Evolutionary conservation across 2,797 vertebrate genomes (phyloP).

Genomic region (Eulemur mongoz): DNA sequence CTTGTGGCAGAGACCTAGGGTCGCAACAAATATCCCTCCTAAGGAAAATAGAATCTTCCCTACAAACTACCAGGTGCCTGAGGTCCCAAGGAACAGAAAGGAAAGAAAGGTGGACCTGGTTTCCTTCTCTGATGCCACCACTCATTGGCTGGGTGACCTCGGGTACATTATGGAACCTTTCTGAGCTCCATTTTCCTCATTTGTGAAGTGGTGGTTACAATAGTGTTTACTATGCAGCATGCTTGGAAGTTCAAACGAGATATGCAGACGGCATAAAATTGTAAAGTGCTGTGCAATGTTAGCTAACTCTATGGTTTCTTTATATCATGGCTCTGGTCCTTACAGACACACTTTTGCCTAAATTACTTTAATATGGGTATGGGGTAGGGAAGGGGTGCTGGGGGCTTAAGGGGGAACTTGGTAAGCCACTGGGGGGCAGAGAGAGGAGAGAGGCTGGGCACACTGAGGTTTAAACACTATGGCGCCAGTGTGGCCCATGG

Average conservation of each 20-base stretch:
- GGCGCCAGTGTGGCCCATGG: not conserved
- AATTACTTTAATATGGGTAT: not conserved
- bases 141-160: not conserved
- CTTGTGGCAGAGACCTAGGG: not conserved
- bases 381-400: not conserved
- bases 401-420: not conserved
- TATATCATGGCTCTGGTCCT: not conserved
- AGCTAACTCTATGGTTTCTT: not conserved
- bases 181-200: not conserved
- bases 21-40: not conserved
- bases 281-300: not conserved
- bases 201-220: not conserved
- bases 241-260: not conserved
- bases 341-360: not conserved
- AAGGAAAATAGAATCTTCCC: not conserved
- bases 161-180: not conserved
- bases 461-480: not conserved
- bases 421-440: not conserved
- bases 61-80: too few species aligned
- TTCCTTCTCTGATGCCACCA: not conserved
- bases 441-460: not conserved
- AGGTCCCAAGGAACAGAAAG: not conserved
- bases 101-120: not conserved
- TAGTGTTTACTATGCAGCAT: not conserved
- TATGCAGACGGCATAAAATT: not conserved